phyloP scores from a whole-genome alignment of 2,797 vertebrate species.

The Acomys russatus region DNA sequence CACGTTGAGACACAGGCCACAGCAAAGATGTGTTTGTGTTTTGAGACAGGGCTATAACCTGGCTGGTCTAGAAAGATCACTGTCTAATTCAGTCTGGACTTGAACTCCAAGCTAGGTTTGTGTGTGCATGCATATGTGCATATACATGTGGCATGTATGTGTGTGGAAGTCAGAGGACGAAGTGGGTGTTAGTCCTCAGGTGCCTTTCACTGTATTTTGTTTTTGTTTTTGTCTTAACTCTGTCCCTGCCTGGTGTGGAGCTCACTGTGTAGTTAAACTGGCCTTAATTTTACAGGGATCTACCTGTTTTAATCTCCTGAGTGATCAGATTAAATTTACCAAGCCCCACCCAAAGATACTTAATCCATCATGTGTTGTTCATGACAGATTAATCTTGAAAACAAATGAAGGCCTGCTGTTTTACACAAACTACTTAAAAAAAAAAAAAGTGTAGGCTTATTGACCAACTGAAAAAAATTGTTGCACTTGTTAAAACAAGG shows the following conservation, averaged over 20 bases:
- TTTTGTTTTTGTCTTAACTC: background rate
- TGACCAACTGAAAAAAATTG: background rate
- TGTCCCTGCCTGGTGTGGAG: background rate
- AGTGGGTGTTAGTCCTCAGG: background rate
- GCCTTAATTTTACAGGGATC: background rate
- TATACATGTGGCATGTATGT: background rate
- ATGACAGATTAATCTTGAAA: conserved; percentile 46
- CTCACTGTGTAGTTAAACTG: background rate
- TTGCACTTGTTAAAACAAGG: background rate
- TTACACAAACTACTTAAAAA: background rate
- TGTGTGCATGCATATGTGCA: background rate
- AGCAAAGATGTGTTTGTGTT: background rate
- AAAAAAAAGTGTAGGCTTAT: background rate
- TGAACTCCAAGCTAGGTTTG: no score
- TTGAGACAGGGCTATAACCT: background rate
- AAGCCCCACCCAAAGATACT: background rate
- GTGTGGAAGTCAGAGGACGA: background rate
- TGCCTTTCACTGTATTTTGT: background rate
- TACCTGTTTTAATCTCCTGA: background rate
- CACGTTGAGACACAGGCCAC: background rate
- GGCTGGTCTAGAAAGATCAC: background rate
- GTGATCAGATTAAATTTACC: background rate
- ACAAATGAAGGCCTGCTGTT: background rate
- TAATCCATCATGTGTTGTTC: background rate
- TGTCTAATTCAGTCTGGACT: background rate